These are phyloP conservation scores for Drosophila multiciliata DNA, from an alignment of 2,888 invertebrate species.

Conservation along the genomic window DNA sequence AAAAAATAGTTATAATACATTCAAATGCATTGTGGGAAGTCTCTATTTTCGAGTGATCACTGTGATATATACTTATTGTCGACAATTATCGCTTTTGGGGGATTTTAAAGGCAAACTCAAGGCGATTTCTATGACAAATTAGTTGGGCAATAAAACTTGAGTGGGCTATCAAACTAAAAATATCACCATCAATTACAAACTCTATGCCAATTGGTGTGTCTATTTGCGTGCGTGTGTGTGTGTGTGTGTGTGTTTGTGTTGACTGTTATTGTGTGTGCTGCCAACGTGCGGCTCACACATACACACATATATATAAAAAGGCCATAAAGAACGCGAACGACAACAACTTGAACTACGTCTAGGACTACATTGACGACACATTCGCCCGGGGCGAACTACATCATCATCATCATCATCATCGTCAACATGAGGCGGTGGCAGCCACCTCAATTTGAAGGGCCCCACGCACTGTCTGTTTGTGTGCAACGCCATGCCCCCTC, in stretches of 20 bases:
- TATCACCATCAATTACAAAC: conserved; percentile 62
- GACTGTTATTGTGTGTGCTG: conserved; percentile 32
- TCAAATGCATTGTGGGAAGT: background rate
- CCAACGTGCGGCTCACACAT: conserved; percentile 48
- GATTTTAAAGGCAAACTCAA: conserved; percentile 29
- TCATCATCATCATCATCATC: conserved; percentile 51
- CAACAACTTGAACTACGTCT: conserved; percentile 59
- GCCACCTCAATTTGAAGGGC: conserved; percentile 45
- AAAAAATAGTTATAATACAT: background rate
- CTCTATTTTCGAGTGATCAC: background rate
- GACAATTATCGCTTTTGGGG: conserved; percentile 44
- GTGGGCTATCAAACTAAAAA: conserved; percentile 66
- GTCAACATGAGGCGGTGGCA: conserved; percentile 10
- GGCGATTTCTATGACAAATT: conserved; percentile 76
- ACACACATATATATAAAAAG: conserved; percentile 58
- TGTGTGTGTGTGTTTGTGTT: conserved; percentile 16
- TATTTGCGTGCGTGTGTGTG: conserved; percentile 16
- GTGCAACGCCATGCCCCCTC: background rate
- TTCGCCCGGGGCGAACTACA: conserved; percentile 49
- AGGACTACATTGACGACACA: conserved; percentile 54
- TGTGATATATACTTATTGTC: conserved; percentile 16
- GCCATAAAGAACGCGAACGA: conserved; percentile 74
- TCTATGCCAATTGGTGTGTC: conserved; percentile 31
- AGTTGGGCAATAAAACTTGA: conserved; percentile 82
- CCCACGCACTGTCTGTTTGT: conserved; percentile 64